A percentile compares a stretch with the other conserved stretches of the same genome.
Conservation (phyloP, 1,140 invertebrate species). For the Pogonomyrmex californicus region DNA sequence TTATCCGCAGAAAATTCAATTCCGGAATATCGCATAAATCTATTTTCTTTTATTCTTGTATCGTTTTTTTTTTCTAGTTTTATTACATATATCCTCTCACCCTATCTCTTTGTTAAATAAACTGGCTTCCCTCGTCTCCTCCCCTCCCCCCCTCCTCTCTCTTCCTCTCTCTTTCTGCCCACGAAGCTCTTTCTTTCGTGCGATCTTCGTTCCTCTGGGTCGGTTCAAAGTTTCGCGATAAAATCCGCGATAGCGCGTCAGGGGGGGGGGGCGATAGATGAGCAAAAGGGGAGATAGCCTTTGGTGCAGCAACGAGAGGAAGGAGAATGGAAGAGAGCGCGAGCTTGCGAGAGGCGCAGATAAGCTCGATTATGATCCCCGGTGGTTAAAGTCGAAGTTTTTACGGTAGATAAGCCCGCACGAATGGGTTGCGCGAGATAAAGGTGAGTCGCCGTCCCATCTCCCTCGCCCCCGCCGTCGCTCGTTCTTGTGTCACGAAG, state of each 20-base stretch:
- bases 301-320: conserved; percentile 70
- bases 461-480: background rate
- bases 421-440: conserved; percentile 72
- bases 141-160: conserved; percentile 7
- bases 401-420: conserved; percentile 82
- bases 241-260: conserved; percentile 78
- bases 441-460: conserved; percentile 44
- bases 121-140: conserved; percentile 23
- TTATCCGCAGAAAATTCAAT: conserved; percentile 33
- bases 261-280: conserved; percentile 74
- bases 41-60: background rate
- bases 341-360: conserved; percentile 71
- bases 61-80: conserved; percentile 29
- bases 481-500: conserved; percentile 46
- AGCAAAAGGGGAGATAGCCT: conserved; percentile 80
- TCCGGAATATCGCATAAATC: conserved; percentile 20
- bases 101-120: conserved; percentile 67
- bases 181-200: conserved; percentile 58
- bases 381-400: conserved; percentile 85
- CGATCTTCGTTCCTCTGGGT: conserved; percentile 65
- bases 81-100: conserved; percentile 77
- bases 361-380: conserved; percentile 85
- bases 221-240: conserved; percentile 83
- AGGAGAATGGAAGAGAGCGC: conserved; percentile 64
- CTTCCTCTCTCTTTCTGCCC: conserved; percentile 51